Evolutionary conservation across 2,888 invertebrate species (phyloP).

Genomic region (Dromius quadrimaculatus): DNA sequence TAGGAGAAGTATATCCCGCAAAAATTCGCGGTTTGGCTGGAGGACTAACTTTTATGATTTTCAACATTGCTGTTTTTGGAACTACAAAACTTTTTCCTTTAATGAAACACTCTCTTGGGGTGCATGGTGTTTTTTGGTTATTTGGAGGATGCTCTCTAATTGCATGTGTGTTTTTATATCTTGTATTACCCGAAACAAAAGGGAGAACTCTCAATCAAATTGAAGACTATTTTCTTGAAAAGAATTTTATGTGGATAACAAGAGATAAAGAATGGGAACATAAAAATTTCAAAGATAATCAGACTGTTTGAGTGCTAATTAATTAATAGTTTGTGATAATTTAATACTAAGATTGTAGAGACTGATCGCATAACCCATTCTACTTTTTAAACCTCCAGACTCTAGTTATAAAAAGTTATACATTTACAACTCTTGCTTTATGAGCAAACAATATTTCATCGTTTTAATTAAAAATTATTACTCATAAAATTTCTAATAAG

Average conservation of each 20-base stretch:
- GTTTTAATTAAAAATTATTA: too few species aligned
- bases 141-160: slow-evolving; percentile 75
- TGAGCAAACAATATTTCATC: too few species aligned
- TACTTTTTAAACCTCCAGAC: too few species aligned
- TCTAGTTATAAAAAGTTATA: too few species aligned
- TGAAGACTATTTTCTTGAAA: slow-evolving; percentile 81
- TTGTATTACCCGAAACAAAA: slow-evolving; percentile 82
- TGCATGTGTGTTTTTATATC: slow-evolving; percentile 75
- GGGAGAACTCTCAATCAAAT: slow-evolving; percentile 78
- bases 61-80: slow-evolving; percentile 77
- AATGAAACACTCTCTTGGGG: slow-evolving; percentile 71
- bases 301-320: slow-evolving; percentile 30
- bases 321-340: too few species aligned
- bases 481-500: too few species aligned
- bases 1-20: slow-evolving; percentile 81
- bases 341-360: too few species aligned
- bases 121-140: slow-evolving; percentile 78
- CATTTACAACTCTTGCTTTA: too few species aligned
- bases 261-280: slow-evolving; percentile 64
- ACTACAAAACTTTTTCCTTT: slow-evolving; percentile 79
- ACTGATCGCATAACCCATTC: too few species aligned
- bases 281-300: slow-evolving; percentile 39
- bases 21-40: slow-evolving; percentile 80
- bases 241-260: slow-evolving; percentile 74
- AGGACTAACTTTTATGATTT: slow-evolving; percentile 79